Evolutionary conservation across 2,888 invertebrate genomes (phyloP).

Genomic region (Galerucella pusilla): DNA sequence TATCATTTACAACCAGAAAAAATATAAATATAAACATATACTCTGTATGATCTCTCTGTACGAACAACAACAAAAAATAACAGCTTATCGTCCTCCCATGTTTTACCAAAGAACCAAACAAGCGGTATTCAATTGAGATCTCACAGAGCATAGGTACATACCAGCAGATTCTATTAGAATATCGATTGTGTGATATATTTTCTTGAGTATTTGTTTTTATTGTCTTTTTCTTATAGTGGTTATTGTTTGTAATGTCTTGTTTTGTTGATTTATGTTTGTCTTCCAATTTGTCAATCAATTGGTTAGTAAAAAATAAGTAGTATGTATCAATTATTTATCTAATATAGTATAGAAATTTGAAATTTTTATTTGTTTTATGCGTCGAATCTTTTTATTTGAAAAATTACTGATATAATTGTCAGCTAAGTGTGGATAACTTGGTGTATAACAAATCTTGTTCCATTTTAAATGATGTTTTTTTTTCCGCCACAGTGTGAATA

Average conservation of each 20-base stretch:
- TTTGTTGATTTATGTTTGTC: slow-evolving; percentile 25
- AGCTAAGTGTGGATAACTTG: too few species aligned
- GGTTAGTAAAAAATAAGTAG: background rate
- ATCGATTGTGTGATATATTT: slow-evolving; percentile 20
- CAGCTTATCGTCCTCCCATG: too few species aligned
- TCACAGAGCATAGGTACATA: background rate
- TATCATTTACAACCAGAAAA: too few species aligned
- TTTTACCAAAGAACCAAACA: too few species aligned
- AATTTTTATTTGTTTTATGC: background rate
- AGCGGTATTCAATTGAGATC: too few species aligned
- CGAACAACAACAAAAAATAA: too few species aligned
- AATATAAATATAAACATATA: too few species aligned
- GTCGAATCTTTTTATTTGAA: background rate
- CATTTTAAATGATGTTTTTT: too few species aligned
- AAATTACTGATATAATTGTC: too few species aligned
- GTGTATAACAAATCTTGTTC: too few species aligned
- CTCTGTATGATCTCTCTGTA: too few species aligned
- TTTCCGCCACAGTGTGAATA: too few species aligned
- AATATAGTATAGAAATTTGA: background rate
- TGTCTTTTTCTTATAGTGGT: background rate
- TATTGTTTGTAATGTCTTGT: slow-evolving; percentile 2
- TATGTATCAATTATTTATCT: background rate
- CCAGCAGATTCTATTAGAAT: background rate
- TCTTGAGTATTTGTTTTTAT: slow-evolving; percentile 12
- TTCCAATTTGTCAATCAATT: slow-evolving; percentile 28